These are phyloP conservation scores for Pocillopora damicornis DNA, from an alignment of 64 coral and sea anemone species.

Conservation along the genomic window DNA sequence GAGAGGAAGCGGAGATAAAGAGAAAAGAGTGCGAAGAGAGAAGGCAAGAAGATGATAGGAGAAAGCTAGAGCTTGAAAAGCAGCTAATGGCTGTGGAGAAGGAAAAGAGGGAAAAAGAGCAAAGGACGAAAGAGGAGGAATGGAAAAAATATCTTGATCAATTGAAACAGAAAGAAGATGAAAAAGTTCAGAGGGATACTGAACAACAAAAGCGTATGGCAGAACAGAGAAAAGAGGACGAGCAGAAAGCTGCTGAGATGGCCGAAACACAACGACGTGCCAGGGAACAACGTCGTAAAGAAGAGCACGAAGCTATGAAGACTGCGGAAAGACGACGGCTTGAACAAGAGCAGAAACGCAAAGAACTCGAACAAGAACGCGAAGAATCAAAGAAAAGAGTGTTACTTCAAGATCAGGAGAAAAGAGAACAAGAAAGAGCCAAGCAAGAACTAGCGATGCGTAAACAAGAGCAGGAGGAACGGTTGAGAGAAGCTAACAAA, in stretches of 20 bases:
- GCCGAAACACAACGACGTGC: conserved; percentile 27
- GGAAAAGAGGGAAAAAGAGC: conserved; percentile 28
- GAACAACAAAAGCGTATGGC: conserved; percentile 35
- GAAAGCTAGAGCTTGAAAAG: conserved; percentile 24
- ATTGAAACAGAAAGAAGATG: conserved; percentile 35
- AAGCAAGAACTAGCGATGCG: conserved; percentile 6
- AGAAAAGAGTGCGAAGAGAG: conserved; percentile 16
- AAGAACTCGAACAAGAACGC: conserved; percentile 18
- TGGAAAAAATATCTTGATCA: conserved; percentile 19
- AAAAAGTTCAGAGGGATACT: neutral
- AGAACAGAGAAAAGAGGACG: conserved; percentile 21
- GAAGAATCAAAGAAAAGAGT: conserved; percentile 20
- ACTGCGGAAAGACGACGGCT: conserved; percentile 15
- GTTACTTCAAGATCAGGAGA: conserved; percentile 12
- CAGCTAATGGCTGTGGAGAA: conserved; percentile 15
- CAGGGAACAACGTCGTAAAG: conserved; percentile 7
- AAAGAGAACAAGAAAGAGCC: conserved; percentile 4
- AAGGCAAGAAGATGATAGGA: conserved; percentile 23
- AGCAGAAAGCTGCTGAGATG: conserved; percentile 31
- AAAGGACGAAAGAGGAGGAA: conserved; percentile 10
- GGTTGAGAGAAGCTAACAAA: conserved; percentile 14
- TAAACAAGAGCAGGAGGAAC: conserved; percentile 34
- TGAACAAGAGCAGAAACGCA: conserved; percentile 24
- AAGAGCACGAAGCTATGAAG: conserved; percentile 30
- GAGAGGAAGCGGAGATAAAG: conserved; percentile 8